A percentile compares a stretch with the other conserved stretches of the same genome.
These are phyloP conservation scores for Capitulum mitella DNA, from an alignment of 2,888 invertebrate species.

Conservation along the genomic window DNA sequence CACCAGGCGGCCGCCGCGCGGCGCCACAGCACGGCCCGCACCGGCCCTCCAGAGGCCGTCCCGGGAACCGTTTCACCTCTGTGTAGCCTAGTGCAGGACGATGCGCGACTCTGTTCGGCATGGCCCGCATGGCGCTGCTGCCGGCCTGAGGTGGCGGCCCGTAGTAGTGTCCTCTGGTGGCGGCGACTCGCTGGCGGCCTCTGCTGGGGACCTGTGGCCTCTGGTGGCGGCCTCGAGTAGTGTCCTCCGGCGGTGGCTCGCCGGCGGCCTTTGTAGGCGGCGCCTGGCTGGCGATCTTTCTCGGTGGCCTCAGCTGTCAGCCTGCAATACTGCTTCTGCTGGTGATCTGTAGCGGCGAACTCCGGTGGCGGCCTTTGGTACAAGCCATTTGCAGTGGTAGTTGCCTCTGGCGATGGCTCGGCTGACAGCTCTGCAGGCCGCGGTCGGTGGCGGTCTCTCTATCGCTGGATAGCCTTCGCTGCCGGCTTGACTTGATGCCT, in stretches of 20 bases:
- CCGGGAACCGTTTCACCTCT: not conserved
- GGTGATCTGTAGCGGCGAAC: too few relatives aligned
- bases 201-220: not conserved
- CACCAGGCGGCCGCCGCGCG: not conserved
- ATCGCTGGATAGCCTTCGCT: too few relatives aligned
- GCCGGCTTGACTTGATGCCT: too few relatives aligned
- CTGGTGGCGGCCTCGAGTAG: not conserved
- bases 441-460: too few relatives aligned
- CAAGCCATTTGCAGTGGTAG: too few relatives aligned
- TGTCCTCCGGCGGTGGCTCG: not conserved
- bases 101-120: not conserved
- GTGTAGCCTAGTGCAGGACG: not conserved
- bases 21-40: not conserved
- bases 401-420: too few relatives aligned
- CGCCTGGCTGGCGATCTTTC: too few relatives aligned
- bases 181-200: not conserved
- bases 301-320: too few relatives aligned
- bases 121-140: not conserved
- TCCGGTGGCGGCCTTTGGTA: not conserved
- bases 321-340: too few relatives aligned
- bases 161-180: not conserved
- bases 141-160: too few relatives aligned
- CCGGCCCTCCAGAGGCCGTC: not conserved
- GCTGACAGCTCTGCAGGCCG: too few relatives aligned
- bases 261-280: too few relatives aligned